Evolutionary conservation across 2,113 vertebrate species (phyloP).

Genomic region (Nyctereutes procyonoides): DNA sequence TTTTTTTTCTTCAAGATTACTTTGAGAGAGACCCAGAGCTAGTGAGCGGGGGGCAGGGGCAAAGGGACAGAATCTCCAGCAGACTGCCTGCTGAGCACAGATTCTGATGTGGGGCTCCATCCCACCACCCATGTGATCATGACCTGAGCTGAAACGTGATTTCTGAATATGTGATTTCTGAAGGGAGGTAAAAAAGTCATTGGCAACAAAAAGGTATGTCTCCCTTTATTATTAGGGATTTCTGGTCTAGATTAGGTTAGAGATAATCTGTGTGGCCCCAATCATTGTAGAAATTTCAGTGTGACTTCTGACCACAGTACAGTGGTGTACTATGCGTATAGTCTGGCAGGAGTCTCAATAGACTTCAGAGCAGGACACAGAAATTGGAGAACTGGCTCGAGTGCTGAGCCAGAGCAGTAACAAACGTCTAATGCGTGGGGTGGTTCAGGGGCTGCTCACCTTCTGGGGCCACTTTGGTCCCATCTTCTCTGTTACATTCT

Average conservation of each 20-base stretch:
- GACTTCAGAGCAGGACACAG: not conserved
- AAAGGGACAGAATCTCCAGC: not conserved
- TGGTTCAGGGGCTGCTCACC: not conserved
- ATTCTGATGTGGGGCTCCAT: not conserved
- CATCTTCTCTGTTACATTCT: not conserved
- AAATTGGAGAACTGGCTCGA: not conserved
- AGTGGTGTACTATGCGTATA: not conserved
- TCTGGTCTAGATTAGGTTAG: not conserved
- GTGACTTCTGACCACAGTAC: not conserved
- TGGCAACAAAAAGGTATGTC: not conserved
- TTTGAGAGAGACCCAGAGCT: not conserved
- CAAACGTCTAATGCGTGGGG: not conserved
- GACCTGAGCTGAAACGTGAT: not conserved
- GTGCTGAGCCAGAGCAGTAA: not conserved
- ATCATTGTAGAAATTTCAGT: not conserved
- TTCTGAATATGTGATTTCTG: constrained; percentile 5
- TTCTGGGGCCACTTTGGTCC: not conserved
- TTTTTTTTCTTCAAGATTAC: not conserved
- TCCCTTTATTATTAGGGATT: not conserved
- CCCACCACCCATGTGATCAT: not conserved
- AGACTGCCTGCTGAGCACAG: not conserved
- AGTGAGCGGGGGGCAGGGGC: not conserved
- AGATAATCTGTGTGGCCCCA: not conserved
- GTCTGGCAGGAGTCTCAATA: not conserved
- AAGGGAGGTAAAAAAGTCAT: not conserved